Evolutionary conservation across 2,797 vertebrate genomes (phyloP), one percentile per base, ranked within the genome.

Genomic region (Enteromius treurensis): DNA sequence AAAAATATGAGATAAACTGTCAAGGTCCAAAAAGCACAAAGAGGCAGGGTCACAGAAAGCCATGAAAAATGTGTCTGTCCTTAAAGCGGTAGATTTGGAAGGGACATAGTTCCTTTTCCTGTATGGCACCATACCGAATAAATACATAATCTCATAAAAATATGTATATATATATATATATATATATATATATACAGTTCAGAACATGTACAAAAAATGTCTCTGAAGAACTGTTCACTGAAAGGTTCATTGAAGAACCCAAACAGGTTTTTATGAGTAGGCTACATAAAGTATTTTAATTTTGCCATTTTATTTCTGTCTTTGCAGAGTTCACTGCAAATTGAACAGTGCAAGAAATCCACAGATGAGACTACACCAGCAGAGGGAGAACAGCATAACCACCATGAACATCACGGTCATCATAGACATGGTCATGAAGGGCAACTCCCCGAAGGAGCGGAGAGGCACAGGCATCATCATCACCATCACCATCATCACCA

Each of bases 321-420:
- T 6, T 40, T 51, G 49, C 91, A 95, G 94, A 87, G 65, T 49
- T 4, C 86, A 47, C 88, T 91, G 62, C 86, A 76, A 5, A 90
- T 88, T 58, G 89, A 88, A 51, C 91, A 88, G 82, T 95, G 95
- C 88, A 91, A 68, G 68, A 82, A 9, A 40, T 88, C 74, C 67
- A 58, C 79, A 58, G 89, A 86, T 58, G 84, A 79, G 40, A 88
- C 85, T 5, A 15, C 14, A 15, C 15, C 88, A 77, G 73, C 37
- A 55, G 89, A 88, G n/a, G 87, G 58, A 40, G 83, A 87, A 60
- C 53, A 4, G 9, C 81, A 55, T 37, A 71, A 82, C 4, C 67
- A 67, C 49, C 82, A 65, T n/a, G 37, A 73, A 21, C 58, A 77
- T 34, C 80, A 74, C 32, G 88, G 82, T 34, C 86, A 88, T 71